Evolutionary conservation across 2,113 vertebrate species (phyloP), one percentile per base, ranked within the genome.

Genomic region (Fulmarus glacialis): DNA sequence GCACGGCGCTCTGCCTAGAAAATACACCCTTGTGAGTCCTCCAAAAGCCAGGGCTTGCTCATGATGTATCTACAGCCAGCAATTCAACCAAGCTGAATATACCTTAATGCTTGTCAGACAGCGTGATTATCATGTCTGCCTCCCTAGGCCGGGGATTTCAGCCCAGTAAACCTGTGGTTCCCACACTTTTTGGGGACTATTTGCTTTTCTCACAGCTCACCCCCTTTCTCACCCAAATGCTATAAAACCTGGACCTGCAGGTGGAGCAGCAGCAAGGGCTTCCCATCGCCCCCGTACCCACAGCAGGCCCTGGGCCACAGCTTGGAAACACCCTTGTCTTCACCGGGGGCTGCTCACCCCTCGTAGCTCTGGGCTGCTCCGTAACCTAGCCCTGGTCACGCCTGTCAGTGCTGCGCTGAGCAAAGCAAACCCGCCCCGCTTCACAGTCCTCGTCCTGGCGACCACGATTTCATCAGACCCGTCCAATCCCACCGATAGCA

Each of bases 401-500:
- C 48, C n/a, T 30, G n/a, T 20, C 63, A 29, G 56, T 10, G 78
- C 77, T 36, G 20, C 3, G 9, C 16, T 0, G 19, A 66, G 63
- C n/a, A 22, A 34, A 64, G 42, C n/a, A 56, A 48, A 24, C 11
- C 26, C 17, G 6, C 7, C 8, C 22, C 3, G 3, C 56, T 50
- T 38, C 48, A 43, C 13, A 21, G 56, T 20, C 42, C 70, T 36
- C 6, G 0, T 73, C 53, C 67, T 45, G 38, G 55, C 2, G 3
- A 24, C 26, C 4, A 0, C 1, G 0, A 24, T 50, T 78, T 16
- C 12, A 15, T 36, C 38, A 59, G 23, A 5, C 32, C 12, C 4
- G 0, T 75, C 82, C 1, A 14, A 32, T 3, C n/a, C 21, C 18
- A 2, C 40, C 3, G 3, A 4, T 1, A 32, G n/a, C 32, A 32